Base-by-base conservation (phyloP, 2,888 invertebrate genomes). In the Ichneumoninae sp. region DNA sequence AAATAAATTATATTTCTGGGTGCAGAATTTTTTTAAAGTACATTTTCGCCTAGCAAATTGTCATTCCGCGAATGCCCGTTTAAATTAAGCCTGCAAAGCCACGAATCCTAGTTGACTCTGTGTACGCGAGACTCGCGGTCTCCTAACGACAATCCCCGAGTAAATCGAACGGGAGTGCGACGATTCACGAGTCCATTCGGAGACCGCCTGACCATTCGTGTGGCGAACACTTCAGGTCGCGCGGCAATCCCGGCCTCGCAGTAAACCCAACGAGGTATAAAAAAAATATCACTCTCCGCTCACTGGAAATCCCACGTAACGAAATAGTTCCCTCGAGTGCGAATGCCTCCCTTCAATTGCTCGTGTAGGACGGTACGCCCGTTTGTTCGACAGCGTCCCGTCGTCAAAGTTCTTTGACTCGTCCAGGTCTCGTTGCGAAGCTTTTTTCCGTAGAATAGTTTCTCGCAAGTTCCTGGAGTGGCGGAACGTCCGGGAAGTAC, bases 181-280 rank as follows among this genome's bases (percentile, higher is more conserved):
- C 63, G 47, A 74, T 63, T 63, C 63, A 63, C 47, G 57, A 57
- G 66, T 54, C 66, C 30, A 36, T 76, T 66, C 65, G 33, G 8
- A 50, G 63, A 65, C n/a, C 47, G 13, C 26, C n/a, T 16, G 36
- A 4, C 33, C 66, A 22, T 76, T 40, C 33, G 8, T 33, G 66
- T 76, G 26, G 19, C 30, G 47, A 44, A n/a, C 57, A 19, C 19
- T 47, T 57, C 22, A 6, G 16, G 19, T 50, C 33, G 22, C 16
- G 13, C 50, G 50, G 77, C 77, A 78, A 70, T 70, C 60, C n/a
- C 77, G 36, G 19, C 33, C 47, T 65, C 40, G 40, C 71, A 54
- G 52, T 65, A 79, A 79, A 79, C 65, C 65, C 36, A 71, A 69
- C 60, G 68, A 47, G 44, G 47, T 44, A 30, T 69, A 65, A 79